A percentile compares a stretch with the other conserved stretches of the same genome.
phyloP scores from a whole-genome alignment of 2,113 vertebrate species.

The Cercocebus atys region DNA sequence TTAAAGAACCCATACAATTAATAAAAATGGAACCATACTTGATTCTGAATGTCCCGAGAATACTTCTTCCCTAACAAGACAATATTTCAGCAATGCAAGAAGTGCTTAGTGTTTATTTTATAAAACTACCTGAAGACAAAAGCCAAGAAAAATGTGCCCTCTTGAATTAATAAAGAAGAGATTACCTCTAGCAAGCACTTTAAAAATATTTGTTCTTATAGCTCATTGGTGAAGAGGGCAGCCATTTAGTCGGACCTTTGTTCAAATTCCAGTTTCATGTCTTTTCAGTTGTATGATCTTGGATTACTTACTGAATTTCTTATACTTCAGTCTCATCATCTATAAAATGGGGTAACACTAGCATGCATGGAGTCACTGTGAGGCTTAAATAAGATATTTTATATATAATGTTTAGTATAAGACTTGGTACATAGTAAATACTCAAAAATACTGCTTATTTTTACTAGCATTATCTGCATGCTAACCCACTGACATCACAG shows the following conservation, averaged over 20 bases:
- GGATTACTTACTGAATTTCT: not conserved
- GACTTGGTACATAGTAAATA: not conserved
- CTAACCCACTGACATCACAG: not conserved
- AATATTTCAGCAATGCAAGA: conserved; percentile 56
- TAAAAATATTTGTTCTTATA: not conserved
- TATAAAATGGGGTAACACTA: not conserved
- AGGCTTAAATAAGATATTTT: not conserved
- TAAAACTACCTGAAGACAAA: not conserved
- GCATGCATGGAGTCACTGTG: not conserved
- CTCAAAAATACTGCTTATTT: not conserved
- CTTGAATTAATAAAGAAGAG: not conserved
- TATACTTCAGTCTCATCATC: not conserved
- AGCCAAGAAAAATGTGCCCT: not conserved
- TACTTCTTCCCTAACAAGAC: conserved; percentile 24
- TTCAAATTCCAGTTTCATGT: not conserved
- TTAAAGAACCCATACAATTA: conserved; percentile 61
- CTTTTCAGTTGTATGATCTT: not conserved
- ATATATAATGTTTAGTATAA: not conserved
- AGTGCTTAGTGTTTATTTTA: conserved; percentile 56
- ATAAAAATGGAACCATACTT: conserved; percentile 66
- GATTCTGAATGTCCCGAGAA: conserved; percentile 57
- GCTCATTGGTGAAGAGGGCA: not conserved
- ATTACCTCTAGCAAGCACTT: not conserved
- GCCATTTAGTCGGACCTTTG: not conserved
- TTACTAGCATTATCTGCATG: not conserved